Conservation (phyloP, 2,797 vertebrate genomes). For the Megalops cyprinoides region DNA sequence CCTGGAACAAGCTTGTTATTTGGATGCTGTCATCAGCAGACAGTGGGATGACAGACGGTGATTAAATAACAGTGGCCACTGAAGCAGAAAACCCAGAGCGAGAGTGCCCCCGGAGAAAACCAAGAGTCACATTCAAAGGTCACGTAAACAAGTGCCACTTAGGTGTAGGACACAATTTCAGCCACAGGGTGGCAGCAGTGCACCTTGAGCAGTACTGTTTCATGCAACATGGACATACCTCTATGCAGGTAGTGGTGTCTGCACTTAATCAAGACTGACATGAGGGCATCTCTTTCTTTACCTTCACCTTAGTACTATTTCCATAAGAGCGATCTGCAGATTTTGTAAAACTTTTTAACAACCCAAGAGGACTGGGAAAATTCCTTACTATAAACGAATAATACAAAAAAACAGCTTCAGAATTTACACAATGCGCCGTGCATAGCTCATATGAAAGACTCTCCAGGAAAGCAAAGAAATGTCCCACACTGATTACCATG, state of each 20-base stretch:
- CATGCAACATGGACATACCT: background rate
- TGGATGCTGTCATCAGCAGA: conserved; percentile 17
- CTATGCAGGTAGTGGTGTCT: too few species aligned
- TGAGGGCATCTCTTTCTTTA: background rate
- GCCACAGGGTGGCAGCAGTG: conserved; percentile 41
- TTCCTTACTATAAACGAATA: background rate
- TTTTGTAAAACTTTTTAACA: background rate
- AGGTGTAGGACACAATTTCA: background rate
- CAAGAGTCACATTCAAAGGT: conserved; percentile 20
- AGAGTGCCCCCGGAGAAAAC: conserved; percentile 5
- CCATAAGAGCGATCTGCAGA: background rate
- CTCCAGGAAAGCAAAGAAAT: background rate
- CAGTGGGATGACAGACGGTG: conserved; percentile 12
- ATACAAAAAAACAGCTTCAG: background rate
- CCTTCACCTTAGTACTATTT: background rate
- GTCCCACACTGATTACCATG: background rate
- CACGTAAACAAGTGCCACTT: conserved; percentile 22
- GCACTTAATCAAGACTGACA: background rate
- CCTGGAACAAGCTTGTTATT: conserved; percentile 1
- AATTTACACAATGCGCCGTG: too few species aligned
- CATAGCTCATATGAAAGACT: background rate
- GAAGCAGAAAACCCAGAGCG: conserved; percentile 28
- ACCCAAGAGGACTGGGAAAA: background rate
- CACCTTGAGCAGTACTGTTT: background rate
- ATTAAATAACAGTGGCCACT: conserved; percentile 34